These are phyloP conservation scores for Colletes gigas DNA, from an alignment of 1,140 invertebrate species.

Conservation along the genomic window DNA sequence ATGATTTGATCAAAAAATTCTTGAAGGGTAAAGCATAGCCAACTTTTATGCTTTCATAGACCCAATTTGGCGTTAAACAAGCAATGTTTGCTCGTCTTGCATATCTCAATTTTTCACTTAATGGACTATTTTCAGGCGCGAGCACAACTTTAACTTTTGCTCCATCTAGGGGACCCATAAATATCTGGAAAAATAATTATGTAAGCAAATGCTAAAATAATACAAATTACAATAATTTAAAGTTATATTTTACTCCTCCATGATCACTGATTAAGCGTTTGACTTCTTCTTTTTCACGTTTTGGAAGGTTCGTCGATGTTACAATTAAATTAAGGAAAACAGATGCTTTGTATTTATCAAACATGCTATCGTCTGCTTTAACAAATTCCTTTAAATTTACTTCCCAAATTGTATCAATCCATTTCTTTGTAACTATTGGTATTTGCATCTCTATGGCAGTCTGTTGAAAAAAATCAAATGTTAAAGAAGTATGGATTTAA, in stretches of 20 bases:
- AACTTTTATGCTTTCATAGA: slow-evolving; percentile 87
- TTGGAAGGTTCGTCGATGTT: slow-evolving; percentile 88
- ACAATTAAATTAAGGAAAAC: slow-evolving; percentile 90
- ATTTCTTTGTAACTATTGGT: slow-evolving; percentile 89
- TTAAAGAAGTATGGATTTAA: slow-evolving; percentile 29
- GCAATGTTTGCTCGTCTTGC: slow-evolving; percentile 88
- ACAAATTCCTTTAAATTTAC: slow-evolving; percentile 84
- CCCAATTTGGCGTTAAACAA: slow-evolving; percentile 88
- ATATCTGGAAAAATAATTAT: slow-evolving; percentile 63
- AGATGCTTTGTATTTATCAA: slow-evolving; percentile 87
- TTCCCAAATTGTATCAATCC: slow-evolving; percentile 91
- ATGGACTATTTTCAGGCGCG: slow-evolving; percentile 79
- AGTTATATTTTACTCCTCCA: slow-evolving; percentile 83
- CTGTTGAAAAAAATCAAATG: slow-evolving; percentile 77
- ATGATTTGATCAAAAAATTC: slow-evolving; percentile 83
- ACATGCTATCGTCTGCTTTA: slow-evolving; percentile 84
- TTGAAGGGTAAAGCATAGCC: slow-evolving; percentile 88
- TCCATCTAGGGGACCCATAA: slow-evolving; percentile 73
- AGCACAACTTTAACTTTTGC: slow-evolving; percentile 76
- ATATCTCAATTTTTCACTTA: slow-evolving; percentile 91
- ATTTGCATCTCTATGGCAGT: slow-evolving; percentile 87
- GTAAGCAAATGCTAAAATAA: slow-evolving; percentile 1
- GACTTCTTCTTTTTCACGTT: slow-evolving; percentile 86
- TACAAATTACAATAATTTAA: slow-evolving; percentile 9
- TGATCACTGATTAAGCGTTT: slow-evolving; percentile 87